Percentiles rank a stretch among this genome's conserved stretches.
These are phyloP conservation scores for Apeltes quadracus DNA, from an alignment of 2,113 vertebrate species.

Conservation along the genomic window DNA sequence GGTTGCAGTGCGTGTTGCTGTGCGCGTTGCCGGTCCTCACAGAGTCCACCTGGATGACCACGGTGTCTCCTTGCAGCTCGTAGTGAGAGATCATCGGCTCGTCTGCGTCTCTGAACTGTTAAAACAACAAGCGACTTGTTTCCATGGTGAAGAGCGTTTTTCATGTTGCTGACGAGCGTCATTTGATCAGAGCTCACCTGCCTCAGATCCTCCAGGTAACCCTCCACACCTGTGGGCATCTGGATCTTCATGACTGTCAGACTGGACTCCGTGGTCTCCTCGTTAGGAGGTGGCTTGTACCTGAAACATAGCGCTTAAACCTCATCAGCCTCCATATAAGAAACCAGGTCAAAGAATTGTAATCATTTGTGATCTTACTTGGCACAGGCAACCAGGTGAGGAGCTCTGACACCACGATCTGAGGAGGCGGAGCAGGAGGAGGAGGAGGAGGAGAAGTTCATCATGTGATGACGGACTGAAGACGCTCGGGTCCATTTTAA, in stretches of 20 bases:
- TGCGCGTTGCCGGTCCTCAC: slow-evolving; percentile 72
- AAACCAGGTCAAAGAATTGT: not conserved
- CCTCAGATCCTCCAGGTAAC: slow-evolving; percentile 84
- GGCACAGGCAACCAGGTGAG: slow-evolving; percentile 85
- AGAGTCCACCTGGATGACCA: slow-evolving; percentile 85
- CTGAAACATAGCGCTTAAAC: slow-evolving; percentile 68
- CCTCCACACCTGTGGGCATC: slow-evolving; percentile 85
- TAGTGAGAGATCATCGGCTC: slow-evolving; percentile 85
- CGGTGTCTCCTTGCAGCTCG: slow-evolving; percentile 81
- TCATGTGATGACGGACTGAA: too few species aligned
- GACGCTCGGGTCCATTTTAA: too few species aligned
- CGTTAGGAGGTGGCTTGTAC: slow-evolving; percentile 80
- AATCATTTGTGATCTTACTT: slow-evolving; percentile 80
- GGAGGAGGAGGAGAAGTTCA: too few species aligned
- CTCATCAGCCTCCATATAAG: too few species aligned
- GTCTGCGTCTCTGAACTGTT: slow-evolving; percentile 81
- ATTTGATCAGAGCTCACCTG: slow-evolving; percentile 68
- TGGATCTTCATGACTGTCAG: slow-evolving; percentile 91
- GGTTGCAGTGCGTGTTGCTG: too few species aligned
- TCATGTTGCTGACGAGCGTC: not conserved
- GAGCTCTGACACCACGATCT: slow-evolving; percentile 54
- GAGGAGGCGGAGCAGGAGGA: slow-evolving; percentile 30
- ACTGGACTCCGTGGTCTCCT: slow-evolving; percentile 76
- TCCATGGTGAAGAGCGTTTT: too few species aligned
- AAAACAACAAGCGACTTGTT: not conserved